Conservation (phyloP, 2,888 invertebrate species). For the Pseudoips prasinana region DNA sequence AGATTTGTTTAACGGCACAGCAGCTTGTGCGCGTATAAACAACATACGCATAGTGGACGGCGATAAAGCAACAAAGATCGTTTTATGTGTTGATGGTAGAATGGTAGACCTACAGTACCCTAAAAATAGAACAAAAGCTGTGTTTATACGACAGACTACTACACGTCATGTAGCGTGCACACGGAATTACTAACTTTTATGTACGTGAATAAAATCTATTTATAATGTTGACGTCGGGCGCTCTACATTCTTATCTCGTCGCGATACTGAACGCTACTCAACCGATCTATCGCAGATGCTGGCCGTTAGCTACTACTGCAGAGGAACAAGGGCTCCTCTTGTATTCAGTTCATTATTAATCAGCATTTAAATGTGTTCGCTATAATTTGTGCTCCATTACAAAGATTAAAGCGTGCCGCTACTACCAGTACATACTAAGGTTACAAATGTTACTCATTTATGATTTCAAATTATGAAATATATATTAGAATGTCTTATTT, state of each 20-base stretch:
- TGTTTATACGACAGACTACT: slow-evolving; percentile 52
- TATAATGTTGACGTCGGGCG: slow-evolving; percentile 73
- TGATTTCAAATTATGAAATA: too few species aligned
- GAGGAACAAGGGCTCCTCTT: slow-evolving; percentile 28
- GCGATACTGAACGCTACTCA: slow-evolving; percentile 46
- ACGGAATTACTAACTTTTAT: slow-evolving; percentile 59
- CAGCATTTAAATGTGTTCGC: slow-evolving; percentile 14
- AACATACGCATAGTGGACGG: slow-evolving; percentile 24
- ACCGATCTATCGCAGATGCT: slow-evolving; percentile 61
- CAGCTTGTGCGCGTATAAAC: slow-evolving; percentile 11
- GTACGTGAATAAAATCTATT: slow-evolving; percentile 74
- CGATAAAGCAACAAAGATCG: slow-evolving; percentile 38
- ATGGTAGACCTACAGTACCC: slow-evolving; percentile 38
- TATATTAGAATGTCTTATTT: background rate
- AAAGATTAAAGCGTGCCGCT: too few species aligned
- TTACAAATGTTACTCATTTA: too few species aligned
- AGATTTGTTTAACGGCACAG: slow-evolving; percentile 15
- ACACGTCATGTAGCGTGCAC: slow-evolving; percentile 53
- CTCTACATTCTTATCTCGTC: slow-evolving; percentile 74
- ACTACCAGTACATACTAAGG: too few species aligned
- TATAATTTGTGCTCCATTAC: slow-evolving; percentile 3
- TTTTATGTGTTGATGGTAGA: slow-evolving; percentile 24
- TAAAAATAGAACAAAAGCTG: slow-evolving; percentile 46
- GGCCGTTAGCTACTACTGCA: slow-evolving; percentile 24
- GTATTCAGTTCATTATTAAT: slow-evolving; percentile 20